Percentiles rank a stretch among this genome's conserved stretches.
Evolutionary conservation across 2,888 invertebrate genomes (phyloP).

Genomic region (Heteromurus nitidus): DNA sequence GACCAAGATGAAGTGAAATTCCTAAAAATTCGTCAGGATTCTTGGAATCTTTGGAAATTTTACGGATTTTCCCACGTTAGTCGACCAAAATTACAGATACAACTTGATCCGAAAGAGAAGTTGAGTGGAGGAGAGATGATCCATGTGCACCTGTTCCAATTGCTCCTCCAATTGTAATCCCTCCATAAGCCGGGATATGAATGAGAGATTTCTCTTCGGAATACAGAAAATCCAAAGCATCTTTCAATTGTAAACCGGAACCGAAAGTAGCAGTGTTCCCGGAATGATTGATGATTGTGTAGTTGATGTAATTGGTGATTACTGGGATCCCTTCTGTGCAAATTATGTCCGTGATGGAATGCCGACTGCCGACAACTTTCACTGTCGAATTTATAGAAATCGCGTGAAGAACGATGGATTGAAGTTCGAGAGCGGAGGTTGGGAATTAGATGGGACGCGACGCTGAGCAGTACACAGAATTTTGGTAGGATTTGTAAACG

Average conservation of each 20-base stretch:
- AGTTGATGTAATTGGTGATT: background rate
- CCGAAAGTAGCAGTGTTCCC: background rate
- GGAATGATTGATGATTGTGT: background rate
- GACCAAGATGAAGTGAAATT: slow-evolving; percentile 44
- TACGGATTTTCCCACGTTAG: background rate
- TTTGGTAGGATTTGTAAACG: slow-evolving; percentile 8
- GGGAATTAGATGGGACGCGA: background rate
- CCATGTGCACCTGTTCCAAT: slow-evolving; percentile 45
- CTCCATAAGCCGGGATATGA: slow-evolving; percentile 26
- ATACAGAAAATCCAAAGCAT: slow-evolving; percentile 8
- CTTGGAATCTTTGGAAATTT: slow-evolving; percentile 3
- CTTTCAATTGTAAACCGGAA: background rate
- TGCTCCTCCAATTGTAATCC: slow-evolving; percentile 43
- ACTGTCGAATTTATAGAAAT: background rate
- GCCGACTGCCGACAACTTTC: slow-evolving; percentile 2
- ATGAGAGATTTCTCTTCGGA: background rate
- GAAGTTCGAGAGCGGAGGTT: background rate
- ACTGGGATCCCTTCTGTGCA: slow-evolving; percentile 20
- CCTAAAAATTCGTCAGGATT: slow-evolving; percentile 29
- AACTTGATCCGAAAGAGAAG: slow-evolving; percentile 7
- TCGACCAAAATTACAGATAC: slow-evolving; percentile 21
- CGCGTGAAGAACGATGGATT: background rate
- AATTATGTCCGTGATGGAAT: slow-evolving; percentile 19
- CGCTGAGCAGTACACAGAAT: background rate
- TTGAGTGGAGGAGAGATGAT: slow-evolving; percentile 21